Percentiles rank a stretch among this genome's conserved stretches.
These are phyloP conservation scores for Myotis brandtii DNA, from an alignment of 2,113 vertebrate genomes.

Conservation along the genomic window DNA sequence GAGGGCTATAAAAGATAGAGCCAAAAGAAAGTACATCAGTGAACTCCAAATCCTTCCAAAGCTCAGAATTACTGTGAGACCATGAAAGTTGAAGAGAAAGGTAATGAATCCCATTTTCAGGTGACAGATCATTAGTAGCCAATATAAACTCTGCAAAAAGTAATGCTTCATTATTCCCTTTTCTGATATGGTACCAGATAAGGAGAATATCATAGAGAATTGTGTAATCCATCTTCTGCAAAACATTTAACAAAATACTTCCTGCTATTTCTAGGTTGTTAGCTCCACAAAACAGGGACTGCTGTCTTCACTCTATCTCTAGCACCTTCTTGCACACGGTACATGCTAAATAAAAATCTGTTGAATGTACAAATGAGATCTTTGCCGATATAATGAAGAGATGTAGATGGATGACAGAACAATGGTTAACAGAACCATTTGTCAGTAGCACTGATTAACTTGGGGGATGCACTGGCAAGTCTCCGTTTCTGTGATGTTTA, in stretches of 20 bases:
- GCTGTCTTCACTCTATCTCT: neutral
- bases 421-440: neutral
- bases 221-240: neutral
- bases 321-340: neutral
- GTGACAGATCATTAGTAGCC: neutral
- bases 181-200: neutral
- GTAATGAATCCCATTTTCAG: neutral
- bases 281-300: neutral
- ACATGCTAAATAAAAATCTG: neutral
- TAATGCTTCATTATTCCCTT: neutral
- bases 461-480: neutral
- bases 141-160: neutral
- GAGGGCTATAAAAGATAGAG: neutral
- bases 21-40: neutral
- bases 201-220: neutral
- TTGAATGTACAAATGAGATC: neutral
- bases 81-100: neutral
- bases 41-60: neutral
- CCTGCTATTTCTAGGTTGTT: neutral
- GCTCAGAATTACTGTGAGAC: neutral
- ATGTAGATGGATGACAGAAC: neutral
- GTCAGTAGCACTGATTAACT: neutral
- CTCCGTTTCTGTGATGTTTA: neutral
- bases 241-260: constrained; percentile 1
- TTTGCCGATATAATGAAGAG: neutral